Conservation (phyloP, 2,113 vertebrate genomes). For the Brachirus orientalis region DNA sequence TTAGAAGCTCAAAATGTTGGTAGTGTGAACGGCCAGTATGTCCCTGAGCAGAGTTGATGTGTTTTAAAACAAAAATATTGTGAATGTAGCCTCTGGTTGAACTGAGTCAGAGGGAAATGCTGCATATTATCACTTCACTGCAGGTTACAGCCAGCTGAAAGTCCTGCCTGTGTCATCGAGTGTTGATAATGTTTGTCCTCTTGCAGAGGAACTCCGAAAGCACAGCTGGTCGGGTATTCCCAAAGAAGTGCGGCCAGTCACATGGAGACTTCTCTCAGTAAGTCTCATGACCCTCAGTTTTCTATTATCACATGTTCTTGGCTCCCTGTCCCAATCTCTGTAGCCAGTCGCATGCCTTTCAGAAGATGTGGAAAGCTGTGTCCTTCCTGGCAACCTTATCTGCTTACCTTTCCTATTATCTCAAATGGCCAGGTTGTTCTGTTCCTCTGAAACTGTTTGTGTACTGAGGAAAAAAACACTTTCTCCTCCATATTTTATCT, state of each 20-base stretch:
- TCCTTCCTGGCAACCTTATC: slow-evolving; percentile 6
- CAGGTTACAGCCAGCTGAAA: neutral
- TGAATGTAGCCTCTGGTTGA: too few relatives aligned
- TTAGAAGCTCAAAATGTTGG: too few relatives aligned
- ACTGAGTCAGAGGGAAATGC: too few relatives aligned
- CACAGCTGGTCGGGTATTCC: slow-evolving; percentile 99
- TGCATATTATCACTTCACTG: neutral
- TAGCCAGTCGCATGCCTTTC: neutral
- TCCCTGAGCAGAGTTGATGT: too few relatives aligned
- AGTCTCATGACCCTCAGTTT: slow-evolving; percentile 47
- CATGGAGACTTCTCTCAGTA: slow-evolving; percentile 96
- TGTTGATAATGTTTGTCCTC: slow-evolving; percentile 14
- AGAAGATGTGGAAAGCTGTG: neutral
- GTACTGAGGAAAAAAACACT: neutral
- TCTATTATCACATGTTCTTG: neutral
- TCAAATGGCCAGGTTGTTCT: slow-evolving; percentile 1
- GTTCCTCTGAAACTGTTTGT: slow-evolving; percentile 4
- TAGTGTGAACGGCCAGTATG: too few relatives aligned
- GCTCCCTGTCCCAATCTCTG: slow-evolving; percentile 2
- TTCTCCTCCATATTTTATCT: neutral
- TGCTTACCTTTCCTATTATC: slow-evolving; percentile 15
- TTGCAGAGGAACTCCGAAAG: slow-evolving; percentile 93
- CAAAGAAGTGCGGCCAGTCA: slow-evolving; percentile 93
- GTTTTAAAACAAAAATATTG: neutral
- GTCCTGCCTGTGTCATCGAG: neutral